Percentiles rank a stretch among this genome's conserved stretches.
phyloP scores from a whole-genome alignment of 2,113 vertebrate species.

The Struthidea cinerea region DNA sequence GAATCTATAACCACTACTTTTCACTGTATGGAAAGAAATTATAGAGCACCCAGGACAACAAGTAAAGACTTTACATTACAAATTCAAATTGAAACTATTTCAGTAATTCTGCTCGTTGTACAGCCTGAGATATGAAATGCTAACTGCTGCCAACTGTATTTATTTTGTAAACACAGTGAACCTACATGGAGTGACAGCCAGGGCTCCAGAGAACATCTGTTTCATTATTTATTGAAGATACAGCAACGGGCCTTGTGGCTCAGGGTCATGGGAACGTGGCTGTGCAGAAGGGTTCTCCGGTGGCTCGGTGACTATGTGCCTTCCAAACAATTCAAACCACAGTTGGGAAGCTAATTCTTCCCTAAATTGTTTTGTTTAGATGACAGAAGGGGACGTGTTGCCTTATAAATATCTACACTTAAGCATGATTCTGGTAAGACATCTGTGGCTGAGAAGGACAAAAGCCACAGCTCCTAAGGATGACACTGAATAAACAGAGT shows the following conservation, averaged over 20 bases:
- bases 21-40: not conserved
- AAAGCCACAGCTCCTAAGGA: not conserved
- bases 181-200: not conserved
- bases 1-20: not conserved
- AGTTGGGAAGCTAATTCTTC: not conserved
- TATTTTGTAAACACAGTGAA: not conserved
- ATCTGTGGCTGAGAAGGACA: not conserved
- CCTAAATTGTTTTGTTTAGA: not conserved
- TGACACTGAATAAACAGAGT: not conserved
- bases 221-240: not conserved
- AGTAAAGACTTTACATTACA: not conserved
- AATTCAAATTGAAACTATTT: not conserved
- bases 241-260: not conserved
- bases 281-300: not conserved
- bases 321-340: not conserved
- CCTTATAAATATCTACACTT: not conserved
- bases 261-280: constrained; percentile 43
- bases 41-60: rapidly evolving
- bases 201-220: constrained; percentile 16
- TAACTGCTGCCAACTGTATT: not conserved
- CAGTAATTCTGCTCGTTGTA: not conserved
- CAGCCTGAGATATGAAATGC: not conserved
- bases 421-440: not conserved
- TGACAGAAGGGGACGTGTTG: not conserved
- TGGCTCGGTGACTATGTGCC: not conserved